Evolutionary conservation across 35 echinoderm and acorn worm species (phyloP).

Genomic region (Eucidaris tribuloides): DNA sequence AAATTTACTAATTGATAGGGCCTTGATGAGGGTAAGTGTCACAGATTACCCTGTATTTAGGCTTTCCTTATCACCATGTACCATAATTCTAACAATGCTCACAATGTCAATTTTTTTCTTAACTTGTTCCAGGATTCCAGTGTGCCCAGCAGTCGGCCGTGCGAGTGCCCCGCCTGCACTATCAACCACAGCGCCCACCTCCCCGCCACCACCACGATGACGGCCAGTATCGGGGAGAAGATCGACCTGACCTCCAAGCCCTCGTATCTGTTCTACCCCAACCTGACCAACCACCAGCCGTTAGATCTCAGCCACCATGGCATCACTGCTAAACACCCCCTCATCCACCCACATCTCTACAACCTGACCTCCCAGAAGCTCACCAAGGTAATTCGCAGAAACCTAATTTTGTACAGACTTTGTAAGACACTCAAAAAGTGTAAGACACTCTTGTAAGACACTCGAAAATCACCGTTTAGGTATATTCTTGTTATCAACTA

Average conservation of each 20-base stretch:
- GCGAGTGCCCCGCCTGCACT: slow-evolving; percentile 86
- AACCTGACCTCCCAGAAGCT: slow-evolving; percentile 89
- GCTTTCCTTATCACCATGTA: too few relatives aligned
- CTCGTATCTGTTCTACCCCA: slow-evolving; percentile 91
- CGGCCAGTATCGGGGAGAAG: slow-evolving; percentile 28
- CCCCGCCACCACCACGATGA: slow-evolving; percentile 33
- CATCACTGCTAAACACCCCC: slow-evolving; percentile 90
- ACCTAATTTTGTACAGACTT: too few relatives aligned
- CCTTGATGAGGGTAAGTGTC: too few relatives aligned
- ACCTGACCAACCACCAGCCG: slow-evolving; percentile 90
- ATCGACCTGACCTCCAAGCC: slow-evolving; percentile 34
- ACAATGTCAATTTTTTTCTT: too few relatives aligned
- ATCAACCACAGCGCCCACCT: slow-evolving; percentile 55
- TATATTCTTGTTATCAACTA: too few relatives aligned
- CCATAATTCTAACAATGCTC: too few relatives aligned
- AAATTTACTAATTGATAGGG: too few relatives aligned
- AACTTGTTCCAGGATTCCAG: slow-evolving; percentile 28
- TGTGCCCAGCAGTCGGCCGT: slow-evolving; percentile 63
- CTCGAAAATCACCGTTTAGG: too few relatives aligned
- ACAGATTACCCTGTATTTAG: too few relatives aligned
- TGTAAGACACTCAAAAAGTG: too few relatives aligned
- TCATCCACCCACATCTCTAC: slow-evolving; percentile 97
- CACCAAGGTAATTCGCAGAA: too few relatives aligned
- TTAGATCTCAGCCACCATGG: slow-evolving; percentile 89
- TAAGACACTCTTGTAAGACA: too few relatives aligned